Percentiles rank a stretch among this genome's conserved stretches.
Evolutionary conservation across 23 tunicate species (phyloP).

Genomic region (Trididemnum clinides): DNA sequence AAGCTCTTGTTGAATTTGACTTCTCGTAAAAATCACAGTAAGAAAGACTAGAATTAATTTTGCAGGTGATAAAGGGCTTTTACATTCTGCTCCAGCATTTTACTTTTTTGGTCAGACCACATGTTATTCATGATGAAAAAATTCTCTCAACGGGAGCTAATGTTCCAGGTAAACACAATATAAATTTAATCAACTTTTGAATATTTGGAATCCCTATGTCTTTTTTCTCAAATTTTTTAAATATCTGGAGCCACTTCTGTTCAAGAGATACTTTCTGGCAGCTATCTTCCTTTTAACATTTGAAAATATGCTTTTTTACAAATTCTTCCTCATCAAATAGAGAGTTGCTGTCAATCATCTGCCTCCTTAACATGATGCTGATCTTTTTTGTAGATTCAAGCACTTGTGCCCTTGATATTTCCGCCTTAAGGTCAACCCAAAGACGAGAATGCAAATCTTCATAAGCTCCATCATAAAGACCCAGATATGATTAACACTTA

Average conservation of each 20-base stretch:
- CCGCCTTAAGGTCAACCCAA: conserved; percentile 50
- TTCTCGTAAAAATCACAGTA: conserved; percentile 61
- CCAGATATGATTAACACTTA: conserved; percentile 61
- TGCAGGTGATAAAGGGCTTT: conserved; percentile 61
- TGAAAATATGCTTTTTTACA: conserved; percentile 50
- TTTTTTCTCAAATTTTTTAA: no score
- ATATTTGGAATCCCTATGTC: conserved; percentile 46
- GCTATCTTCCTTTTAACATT: no score
- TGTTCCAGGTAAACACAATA: conserved; percentile 69
- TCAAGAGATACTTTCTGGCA: conserved; percentile 58
- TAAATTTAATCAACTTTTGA: conserved; percentile 59
- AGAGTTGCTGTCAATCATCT: conserved; percentile 68
- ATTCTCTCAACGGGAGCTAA: conserved; percentile 63
- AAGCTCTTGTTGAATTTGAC: conserved; percentile 49
- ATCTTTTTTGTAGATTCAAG: conserved; percentile 44
- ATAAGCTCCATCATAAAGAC: conserved; percentile 55
- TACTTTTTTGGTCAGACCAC: conserved; percentile 58
- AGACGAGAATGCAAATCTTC: conserved; percentile 55
- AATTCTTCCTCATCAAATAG: conserved; percentile 56
- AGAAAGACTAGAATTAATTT: conserved; percentile 39
- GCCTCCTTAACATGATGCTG: conserved; percentile 58
- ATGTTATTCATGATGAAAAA: conserved; percentile 57
- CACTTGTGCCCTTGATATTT: conserved; percentile 59
- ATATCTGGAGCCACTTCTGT: no score
- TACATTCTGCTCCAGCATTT: conserved; percentile 61